phyloP scores from a whole-genome alignment of 2,113 vertebrate species.

The Amblyornis subalaris region DNA sequence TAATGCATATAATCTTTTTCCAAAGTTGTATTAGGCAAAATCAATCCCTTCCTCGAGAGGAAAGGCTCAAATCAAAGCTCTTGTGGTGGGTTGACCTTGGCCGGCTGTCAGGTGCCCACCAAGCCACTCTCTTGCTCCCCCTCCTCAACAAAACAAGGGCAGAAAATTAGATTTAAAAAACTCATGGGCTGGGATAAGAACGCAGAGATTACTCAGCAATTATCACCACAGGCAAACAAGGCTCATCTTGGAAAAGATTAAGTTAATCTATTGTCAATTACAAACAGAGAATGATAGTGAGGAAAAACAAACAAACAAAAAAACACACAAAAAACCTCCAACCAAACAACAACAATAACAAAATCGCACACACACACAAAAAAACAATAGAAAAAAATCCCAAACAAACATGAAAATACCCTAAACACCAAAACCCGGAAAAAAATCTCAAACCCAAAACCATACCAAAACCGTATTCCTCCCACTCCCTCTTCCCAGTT shows the following conservation, averaged over 20 bases:
- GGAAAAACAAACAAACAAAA: neutral
- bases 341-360: neutral
- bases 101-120: neutral
- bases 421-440: neutral
- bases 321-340: neutral
- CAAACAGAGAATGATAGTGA: neutral
- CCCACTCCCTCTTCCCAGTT: accelerated
- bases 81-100: neutral
- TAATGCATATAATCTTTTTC: neutral
- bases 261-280: neutral
- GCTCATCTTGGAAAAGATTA: neutral
- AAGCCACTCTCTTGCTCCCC: neutral
- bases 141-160: neutral
- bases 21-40: neutral
- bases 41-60: neutral
- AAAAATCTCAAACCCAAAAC: neutral
- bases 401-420: neutral
- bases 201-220: neutral
- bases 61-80: neutral
- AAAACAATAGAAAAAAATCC: neutral
- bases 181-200: neutral
- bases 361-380: neutral
- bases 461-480: neutral
- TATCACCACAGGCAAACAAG: neutral
- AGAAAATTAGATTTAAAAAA: neutral